Evolutionary conservation across 2,888 invertebrate genomes (phyloP).

Genomic region (Entomobrya proxima): DNA sequence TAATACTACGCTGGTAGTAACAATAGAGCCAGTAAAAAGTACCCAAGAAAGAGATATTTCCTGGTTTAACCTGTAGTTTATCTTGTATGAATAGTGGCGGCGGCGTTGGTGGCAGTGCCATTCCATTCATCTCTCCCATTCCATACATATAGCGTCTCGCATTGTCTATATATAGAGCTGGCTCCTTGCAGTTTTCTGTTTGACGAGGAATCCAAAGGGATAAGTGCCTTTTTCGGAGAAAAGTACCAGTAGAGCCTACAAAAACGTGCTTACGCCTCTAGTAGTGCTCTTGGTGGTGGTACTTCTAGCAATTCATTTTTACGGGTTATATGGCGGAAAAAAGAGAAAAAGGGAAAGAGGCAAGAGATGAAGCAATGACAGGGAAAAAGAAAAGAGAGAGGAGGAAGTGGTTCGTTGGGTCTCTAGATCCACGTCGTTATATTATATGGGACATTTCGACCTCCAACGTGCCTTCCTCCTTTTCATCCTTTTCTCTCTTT

Average conservation of each 20-base stretch:
- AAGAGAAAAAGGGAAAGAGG: constrained; percentile 48
- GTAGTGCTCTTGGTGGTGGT: constrained; percentile 39
- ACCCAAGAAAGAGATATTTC: constrained; percentile 47
- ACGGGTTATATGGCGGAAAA: constrained; percentile 58
- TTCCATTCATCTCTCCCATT: not conserved
- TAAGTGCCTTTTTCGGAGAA: constrained; percentile 58
- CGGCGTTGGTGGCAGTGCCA: not conserved
- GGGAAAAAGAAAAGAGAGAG: constrained; percentile 57
- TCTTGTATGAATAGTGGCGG: constrained; percentile 39
- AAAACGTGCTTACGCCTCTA: constrained; percentile 11
- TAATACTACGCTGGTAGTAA: not conserved
- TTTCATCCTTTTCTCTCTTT: constrained; percentile 23
- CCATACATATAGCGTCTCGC: not conserved
- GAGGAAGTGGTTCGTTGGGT: constrained; percentile 68
- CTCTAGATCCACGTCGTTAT: constrained; percentile 67
- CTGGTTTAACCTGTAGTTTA: constrained; percentile 59
- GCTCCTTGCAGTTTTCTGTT: constrained; percentile 14
- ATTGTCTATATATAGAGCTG: constrained; percentile 27
- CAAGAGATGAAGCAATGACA: constrained; percentile 59
- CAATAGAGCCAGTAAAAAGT: constrained; percentile 10
- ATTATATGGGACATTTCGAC: constrained; percentile 70
- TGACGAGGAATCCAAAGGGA: constrained; percentile 61
- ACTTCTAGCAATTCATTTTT: constrained; percentile 64
- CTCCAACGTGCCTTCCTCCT: constrained; percentile 65
- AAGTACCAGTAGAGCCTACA: constrained; percentile 10